These are phyloP conservation scores for Nibea coibor DNA, from an alignment of 2,113 vertebrate genomes.

Conservation along the genomic window DNA sequence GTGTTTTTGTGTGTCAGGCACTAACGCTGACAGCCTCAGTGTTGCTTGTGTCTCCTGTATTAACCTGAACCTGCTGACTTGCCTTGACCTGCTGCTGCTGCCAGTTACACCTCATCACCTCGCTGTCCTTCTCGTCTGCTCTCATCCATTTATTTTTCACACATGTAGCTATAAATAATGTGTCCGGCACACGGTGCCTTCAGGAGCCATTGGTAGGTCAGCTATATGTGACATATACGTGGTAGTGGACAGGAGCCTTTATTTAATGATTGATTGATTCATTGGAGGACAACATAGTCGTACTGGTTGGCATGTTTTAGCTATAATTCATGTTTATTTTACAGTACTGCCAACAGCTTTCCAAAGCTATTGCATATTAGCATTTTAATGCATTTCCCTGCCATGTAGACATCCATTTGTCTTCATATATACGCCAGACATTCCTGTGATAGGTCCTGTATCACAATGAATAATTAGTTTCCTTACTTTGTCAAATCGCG, in stretches of 20 bases:
- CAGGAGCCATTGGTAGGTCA: slow-evolving; percentile 84
- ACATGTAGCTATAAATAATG: slow-evolving; percentile 82
- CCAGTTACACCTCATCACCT: not conserved
- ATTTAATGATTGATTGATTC: not conserved
- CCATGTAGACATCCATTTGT: not conserved
- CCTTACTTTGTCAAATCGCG: not conserved
- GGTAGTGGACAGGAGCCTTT: not conserved
- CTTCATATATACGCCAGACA: not conserved
- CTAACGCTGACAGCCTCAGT: not conserved
- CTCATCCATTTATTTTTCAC: not conserved
- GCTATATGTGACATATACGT: slow-evolving; percentile 23
- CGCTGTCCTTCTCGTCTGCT: slow-evolving; percentile 16
- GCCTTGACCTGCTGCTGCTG: slow-evolving; percentile 15
- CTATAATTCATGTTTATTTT: not conserved
- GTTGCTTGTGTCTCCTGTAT: slow-evolving; percentile 7
- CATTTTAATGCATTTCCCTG: not conserved
- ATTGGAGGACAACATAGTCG: not conserved
- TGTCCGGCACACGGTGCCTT: slow-evolving; percentile 83
- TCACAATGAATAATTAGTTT: not conserved
- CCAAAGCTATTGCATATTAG: not conserved
- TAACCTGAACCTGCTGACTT: slow-evolving; percentile 42
- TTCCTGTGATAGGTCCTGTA: not conserved
- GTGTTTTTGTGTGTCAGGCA: slow-evolving; percentile 1
- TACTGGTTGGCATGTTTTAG: not conserved
- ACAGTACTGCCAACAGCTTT: not conserved